A percentile compares a stretch with the other conserved stretches of the same genome.
phyloP scores from a whole-genome alignment of 2,797 vertebrate genomes.

The Sebastes goodei region DNA sequence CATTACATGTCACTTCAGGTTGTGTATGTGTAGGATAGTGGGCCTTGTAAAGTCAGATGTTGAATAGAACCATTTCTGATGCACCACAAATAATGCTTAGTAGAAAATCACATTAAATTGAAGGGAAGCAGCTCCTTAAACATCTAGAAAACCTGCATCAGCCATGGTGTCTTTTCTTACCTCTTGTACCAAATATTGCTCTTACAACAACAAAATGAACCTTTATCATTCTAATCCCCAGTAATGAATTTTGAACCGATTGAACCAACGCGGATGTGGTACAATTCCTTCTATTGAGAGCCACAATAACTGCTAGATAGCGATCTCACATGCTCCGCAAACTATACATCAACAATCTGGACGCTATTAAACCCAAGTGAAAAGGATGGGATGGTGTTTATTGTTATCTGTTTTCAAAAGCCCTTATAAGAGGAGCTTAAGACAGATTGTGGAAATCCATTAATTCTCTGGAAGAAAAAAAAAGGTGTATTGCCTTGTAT shows the following conservation, averaged over 20 bases:
- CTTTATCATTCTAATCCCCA: conserved; percentile 88
- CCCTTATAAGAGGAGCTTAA: conserved; percentile 89
- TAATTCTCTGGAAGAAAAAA: conserved; percentile 91
- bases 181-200: conserved; percentile 75
- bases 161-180: conserved; percentile 38
- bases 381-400: conserved; percentile 85
- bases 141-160: background rate
- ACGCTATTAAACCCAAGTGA: conserved; percentile 81
- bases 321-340: conserved; percentile 81
- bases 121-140: background rate
- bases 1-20: background rate
- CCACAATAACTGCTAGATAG: conserved; percentile 80
- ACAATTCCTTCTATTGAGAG: conserved; percentile 77
- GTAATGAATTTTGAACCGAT: conserved; percentile 91
- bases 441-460: conserved; percentile 93
- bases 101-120: background rate
- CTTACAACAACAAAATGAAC: conserved; percentile 84
- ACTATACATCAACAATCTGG: conserved; percentile 85
- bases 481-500: conserved; percentile 89
- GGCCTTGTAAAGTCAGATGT: background rate
- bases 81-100: background rate
- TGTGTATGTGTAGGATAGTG: background rate
- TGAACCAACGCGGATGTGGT: conserved; percentile 80
- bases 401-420: conserved; percentile 89
- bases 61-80: background rate